phyloP scores from a whole-genome alignment of 2,797 vertebrate genomes.

The Megaceryle alcyon region DNA sequence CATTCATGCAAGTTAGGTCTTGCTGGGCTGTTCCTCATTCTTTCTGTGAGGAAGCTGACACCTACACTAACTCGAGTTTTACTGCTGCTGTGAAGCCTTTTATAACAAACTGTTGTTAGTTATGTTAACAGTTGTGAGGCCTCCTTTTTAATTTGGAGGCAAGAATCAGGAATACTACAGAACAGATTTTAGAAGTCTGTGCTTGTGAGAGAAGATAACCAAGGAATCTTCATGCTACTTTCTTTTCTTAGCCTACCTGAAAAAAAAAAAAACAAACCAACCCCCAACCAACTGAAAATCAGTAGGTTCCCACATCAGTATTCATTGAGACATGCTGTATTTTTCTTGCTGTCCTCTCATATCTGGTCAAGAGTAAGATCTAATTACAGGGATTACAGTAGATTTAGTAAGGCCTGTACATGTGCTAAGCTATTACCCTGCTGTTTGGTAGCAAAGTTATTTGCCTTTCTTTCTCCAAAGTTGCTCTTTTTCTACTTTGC shows the following conservation, averaged over 20 bases:
- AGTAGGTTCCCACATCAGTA: background rate
- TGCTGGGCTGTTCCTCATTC: background rate
- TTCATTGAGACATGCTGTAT: background rate
- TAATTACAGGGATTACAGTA: background rate
- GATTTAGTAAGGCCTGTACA: background rate
- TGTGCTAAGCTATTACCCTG: background rate
- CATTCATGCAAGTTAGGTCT: background rate
- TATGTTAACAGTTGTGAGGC: background rate
- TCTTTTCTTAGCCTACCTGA: background rate
- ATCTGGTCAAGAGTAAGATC: background rate
- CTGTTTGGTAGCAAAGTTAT: background rate
- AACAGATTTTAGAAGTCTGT: background rate
- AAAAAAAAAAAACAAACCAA: background rate
- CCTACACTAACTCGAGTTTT: background rate
- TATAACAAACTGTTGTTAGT: background rate
- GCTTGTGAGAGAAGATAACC: background rate
- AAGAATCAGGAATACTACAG: background rate
- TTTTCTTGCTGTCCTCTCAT: background rate
- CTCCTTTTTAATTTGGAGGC: background rate
- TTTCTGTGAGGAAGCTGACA: background rate
- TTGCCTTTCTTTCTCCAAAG: background rate
- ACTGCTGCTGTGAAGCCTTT: background rate
- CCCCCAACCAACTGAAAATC: background rate
- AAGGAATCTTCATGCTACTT: background rate
- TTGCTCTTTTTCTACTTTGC: constrained; percentile 66